Conservation (phyloP, 2,113 vertebrate species). For the Sarotherodon lohbergeri region DNA sequence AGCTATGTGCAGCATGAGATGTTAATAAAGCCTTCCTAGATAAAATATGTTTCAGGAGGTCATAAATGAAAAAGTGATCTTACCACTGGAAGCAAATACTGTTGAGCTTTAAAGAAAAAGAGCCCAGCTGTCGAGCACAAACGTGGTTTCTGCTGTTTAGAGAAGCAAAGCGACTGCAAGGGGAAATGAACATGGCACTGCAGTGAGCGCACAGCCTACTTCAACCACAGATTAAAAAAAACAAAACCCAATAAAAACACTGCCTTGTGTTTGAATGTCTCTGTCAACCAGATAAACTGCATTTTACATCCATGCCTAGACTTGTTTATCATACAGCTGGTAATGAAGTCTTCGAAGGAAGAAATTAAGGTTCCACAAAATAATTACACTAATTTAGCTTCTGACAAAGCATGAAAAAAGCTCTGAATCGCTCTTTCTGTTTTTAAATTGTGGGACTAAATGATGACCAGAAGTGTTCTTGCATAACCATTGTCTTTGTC, state of each 20-base stretch:
- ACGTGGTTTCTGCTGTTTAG: background rate
- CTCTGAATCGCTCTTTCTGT: fast-evolving
- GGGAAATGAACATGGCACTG: background rate
- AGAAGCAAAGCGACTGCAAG: background rate
- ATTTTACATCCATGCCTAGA: fast-evolving
- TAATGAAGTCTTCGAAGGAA: fast-evolving
- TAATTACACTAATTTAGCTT: background rate
- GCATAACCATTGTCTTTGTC: background rate
- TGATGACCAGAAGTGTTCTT: background rate
- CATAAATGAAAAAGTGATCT: background rate
- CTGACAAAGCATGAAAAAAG: background rate
- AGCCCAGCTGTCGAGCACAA: background rate
- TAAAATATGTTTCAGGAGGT: background rate
- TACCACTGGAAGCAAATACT: background rate
- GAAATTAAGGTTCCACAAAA: fast-evolving
- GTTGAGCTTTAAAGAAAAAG: background rate
- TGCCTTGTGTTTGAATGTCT: background rate
- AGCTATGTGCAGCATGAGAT: fast-evolving
- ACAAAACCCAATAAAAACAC: background rate
- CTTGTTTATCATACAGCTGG: background rate
- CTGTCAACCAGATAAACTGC: background rate
- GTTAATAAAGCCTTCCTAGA: background rate
- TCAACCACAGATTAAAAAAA: background rate
- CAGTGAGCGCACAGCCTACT: background rate
- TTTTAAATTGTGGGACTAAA: fast-evolving